Base-by-base conservation (phyloP, 2,888 invertebrate species). In the Eilema griseolum region DNA sequence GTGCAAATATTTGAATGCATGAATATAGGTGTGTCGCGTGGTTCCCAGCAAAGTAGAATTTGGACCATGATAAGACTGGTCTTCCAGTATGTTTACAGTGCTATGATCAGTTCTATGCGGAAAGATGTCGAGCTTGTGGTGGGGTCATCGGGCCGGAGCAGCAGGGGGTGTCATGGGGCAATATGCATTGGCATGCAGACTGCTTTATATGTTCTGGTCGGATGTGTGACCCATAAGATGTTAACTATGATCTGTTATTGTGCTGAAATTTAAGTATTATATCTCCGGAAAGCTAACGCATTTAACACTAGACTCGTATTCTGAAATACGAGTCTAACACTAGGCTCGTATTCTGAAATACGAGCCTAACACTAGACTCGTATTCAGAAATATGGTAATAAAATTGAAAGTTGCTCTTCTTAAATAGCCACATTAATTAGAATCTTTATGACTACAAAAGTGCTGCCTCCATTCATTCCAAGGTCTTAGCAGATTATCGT, bases 41-140 rank as follows among this genome's bases (percentile, higher is more conserved):
- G n/a, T n/a, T n/a, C n/a, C n/a, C n/a, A n/a, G n/a, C n/a, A n/a
- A n/a, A n/a, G n/a, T n/a, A n/a, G n/a, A n/a, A n/a, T n/a, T n/a
- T n/a, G n/a, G n/a, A n/a, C n/a, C n/a, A 98, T 84, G 97, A 97
- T 76, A 97, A 97, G 84, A 96, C 96, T 4, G 96, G 96, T 61
- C 96, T 98, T 88, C 98, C 98, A 0, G 95, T 98, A 69, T 98
- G 98, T 86, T 90, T 98, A 75, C 95, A 96, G 31, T 98, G 98
- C 87, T 98, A 97, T 84, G 97, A 98, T 83, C 96, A 96, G 85
- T 96, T 96, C 82, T 97, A 97, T 84, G 98, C 97, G 0, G 97
- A 97, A 88, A 96, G 96, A 20, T 98, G 98, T 86, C 96, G 96
- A 31, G 96, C 96, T 0, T 98, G 98, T 82, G 92, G 95, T 2